Base-by-base conservation (phyloP, 1,140 invertebrate species). In the Heliconius himera region DNA sequence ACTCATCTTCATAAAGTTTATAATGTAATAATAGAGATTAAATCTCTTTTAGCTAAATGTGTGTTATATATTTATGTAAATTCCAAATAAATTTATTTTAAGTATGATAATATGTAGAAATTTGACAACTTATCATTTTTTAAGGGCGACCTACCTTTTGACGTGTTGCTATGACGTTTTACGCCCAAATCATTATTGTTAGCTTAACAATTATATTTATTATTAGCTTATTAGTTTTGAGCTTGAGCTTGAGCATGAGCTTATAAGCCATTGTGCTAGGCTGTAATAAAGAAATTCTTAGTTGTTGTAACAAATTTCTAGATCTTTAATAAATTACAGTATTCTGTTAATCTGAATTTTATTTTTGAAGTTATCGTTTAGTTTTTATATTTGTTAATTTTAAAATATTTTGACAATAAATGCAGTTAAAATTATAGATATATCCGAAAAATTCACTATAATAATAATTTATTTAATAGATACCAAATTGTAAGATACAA, bases 311-410 rank as follows among this genome's bases (percentile, higher is more conserved):
- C 74, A 78, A 80, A 79, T 83, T 81, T 16, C 60, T 93, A 94
- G 90, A 90, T 90, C 86, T 90, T 91, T 91, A 94, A 92, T 93
- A 94, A 93, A 93, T 94, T 94, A 88, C 93, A 94, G 91, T 94
- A 94, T 94, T 94, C 84, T 91, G 87, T 89, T 88, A 51, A 29
- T 26, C 2, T 66, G 60, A 66, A 26, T 66, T 66, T 66, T 29
- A 26, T 66, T 66, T 26, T 66, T 26, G 4, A 26, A 66, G n/a
- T 26, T 29, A 29, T 66, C 13, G 22, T 66, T 29, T 66, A 13
- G 9, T 66, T 66, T 29, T 29, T 11, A 29, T 66, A 26, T 66
- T 56, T 22, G 18, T 8, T 20, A 8, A 51, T 51, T 51, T 46
- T 18, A 51, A 18, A 51, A 51, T 20, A 20, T 5, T 5, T 51